Base-by-base conservation (phyloP, 2,888 invertebrate genomes). In the Entomobrya multifasciata region DNA sequence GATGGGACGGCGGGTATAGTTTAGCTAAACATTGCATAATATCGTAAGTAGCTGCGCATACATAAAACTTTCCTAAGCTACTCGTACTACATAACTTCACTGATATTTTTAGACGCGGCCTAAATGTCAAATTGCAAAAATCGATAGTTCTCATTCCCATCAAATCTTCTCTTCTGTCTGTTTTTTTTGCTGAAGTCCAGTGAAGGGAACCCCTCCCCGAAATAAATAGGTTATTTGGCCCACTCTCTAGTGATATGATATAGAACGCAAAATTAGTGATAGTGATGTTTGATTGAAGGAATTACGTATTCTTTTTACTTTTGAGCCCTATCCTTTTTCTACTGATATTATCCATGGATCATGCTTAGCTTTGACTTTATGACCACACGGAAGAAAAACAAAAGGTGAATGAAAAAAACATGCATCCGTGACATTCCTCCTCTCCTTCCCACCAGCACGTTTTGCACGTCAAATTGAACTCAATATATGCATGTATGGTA, bases 41-140 rank as follows among this genome's bases (percentile, higher is more conserved):
- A n/a, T n/a, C n/a, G n/a, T n/a, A n/a, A n/a, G n/a, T n/a, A n/a
- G n/a, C n/a, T n/a, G n/a, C n/a, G n/a, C n/a, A n/a, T n/a, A n/a
- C n/a, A n/a, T n/a, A n/a, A n/a, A n/a, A n/a, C n/a, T n/a, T n/a
- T n/a, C n/a, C n/a, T n/a, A n/a, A n/a, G n/a, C n/a, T n/a, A n/a
- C n/a, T 36, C 17, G 62, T 30, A 62, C 36, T 62, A 36, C 62
- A 62, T 62, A 62, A 62, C 36, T 36, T 36, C 36, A 65, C 20
- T 30, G 44, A 44, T 67, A 67, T 67, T 67, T 67, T 67, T 67
- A 67, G 67, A 67, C 36, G 41, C 13, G 67, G 17, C 15, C 11
- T 22, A 67, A 67, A 67, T 67, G 67, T 67, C 67, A 67, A 44
- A 44, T n/a, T 67, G 67, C 30, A 67, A 67, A 67, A 67, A 67